Percentiles rank a stretch among this genome's conserved stretches.
Conservation (phyloP, 2,888 invertebrate species). For the Drosophila barbarae region DNA sequence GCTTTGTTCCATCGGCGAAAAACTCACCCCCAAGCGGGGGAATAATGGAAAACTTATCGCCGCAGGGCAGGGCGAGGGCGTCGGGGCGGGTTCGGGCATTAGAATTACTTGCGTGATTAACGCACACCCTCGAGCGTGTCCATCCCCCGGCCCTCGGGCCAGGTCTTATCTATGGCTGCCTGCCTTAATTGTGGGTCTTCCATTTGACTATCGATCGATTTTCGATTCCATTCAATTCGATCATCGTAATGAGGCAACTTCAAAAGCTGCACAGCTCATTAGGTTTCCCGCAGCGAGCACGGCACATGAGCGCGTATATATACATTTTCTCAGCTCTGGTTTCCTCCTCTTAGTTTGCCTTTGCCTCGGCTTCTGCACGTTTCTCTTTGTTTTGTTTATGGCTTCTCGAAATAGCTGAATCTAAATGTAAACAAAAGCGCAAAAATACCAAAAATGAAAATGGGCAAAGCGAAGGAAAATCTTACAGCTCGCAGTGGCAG, state of each 20-base stretch:
- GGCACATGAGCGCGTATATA: background rate
- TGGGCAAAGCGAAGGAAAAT: constrained; percentile 28
- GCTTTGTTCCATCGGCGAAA: constrained; percentile 52
- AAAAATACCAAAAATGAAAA: constrained; percentile 40
- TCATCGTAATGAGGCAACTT: constrained; percentile 58
- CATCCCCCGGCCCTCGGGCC: constrained; percentile 9
- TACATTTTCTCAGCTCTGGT: constrained; percentile 14
- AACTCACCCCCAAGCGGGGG: constrained; percentile 53
- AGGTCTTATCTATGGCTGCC: constrained; percentile 69
- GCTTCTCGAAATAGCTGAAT: constrained; percentile 71
- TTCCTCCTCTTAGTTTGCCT: constrained; percentile 10
- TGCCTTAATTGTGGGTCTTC: constrained; percentile 71
- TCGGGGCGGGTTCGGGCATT: constrained; percentile 45
- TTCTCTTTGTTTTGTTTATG: constrained; percentile 66
- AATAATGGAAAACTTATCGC: constrained; percentile 54
- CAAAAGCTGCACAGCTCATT: constrained; percentile 66
- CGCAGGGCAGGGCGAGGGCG: constrained; percentile 25
- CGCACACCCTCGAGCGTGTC: constrained; percentile 64
- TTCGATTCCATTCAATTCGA: constrained; percentile 51
- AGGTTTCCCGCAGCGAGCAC: constrained; percentile 29
- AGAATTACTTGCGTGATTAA: constrained; percentile 71
- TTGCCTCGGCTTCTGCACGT: constrained; percentile 36
- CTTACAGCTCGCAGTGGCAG: constrained; percentile 52
- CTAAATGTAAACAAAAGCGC: constrained; percentile 72
- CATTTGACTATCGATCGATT: constrained; percentile 67